Evolutionary conservation across 2,888 invertebrate genomes (phyloP), one percentile per base, ranked within the genome.

Genomic region (Anaspis maculata): DNA sequence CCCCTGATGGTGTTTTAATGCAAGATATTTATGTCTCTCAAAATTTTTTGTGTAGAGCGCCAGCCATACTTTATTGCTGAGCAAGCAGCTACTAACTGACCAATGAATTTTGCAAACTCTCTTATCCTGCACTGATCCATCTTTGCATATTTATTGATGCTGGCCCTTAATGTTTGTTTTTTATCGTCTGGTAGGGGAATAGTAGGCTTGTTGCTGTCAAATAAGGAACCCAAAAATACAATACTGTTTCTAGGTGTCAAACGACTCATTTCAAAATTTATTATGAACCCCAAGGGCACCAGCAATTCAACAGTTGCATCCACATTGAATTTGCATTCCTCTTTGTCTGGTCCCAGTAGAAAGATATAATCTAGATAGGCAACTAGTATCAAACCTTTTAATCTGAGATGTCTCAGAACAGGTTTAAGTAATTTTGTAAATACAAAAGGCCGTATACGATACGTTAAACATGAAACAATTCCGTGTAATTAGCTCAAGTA

Each of bases 31-130:
- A 19, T 39, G 27, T 13, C 33, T 27, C 16, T 45, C 42, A 12
- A 43, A 42, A 7, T 9, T 13, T 32, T 45, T 44, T 2, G 37
- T 38, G 23, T 45, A 36, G 2, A 45, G n/a, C 41, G n/a, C n/a
- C 38, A 38, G 3, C 43, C 41, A 29, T 45, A 45, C 11, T 30
- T 31, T 10, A 45, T 27, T 7, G 40, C 45, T 13, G 41, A 32
- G 31, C 39, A 46, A 15, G 27, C 31, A 9, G 45, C 25, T 13
- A 39, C 26, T 11, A 41, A 16, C 2, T 11, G 13, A 7, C 39
- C 39, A n/a, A 37, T 24, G 2, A 39, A 32, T 16, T 23, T 28
- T 3, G 14, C 29, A 15, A 28, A 39, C 11, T 21, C 27, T 22
- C 37, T 11, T 34, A 42, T 40, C 22, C 25, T 44, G 16, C 32